Evolutionary conservation across 2,113 vertebrate species (phyloP), one percentile per base, ranked within the genome.

Genomic region (Petrocephalus zakoni): DNA sequence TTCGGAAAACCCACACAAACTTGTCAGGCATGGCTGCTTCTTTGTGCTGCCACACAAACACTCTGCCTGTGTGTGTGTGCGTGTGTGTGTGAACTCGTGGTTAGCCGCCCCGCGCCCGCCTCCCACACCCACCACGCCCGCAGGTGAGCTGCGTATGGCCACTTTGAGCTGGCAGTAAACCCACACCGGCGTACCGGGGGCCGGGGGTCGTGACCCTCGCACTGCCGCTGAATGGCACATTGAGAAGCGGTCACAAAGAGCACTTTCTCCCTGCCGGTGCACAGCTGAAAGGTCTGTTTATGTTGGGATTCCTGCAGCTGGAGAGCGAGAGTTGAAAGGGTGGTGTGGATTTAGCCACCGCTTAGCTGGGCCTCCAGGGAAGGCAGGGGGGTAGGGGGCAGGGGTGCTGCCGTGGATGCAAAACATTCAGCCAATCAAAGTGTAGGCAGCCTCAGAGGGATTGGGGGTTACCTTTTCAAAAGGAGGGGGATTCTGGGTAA

Each of bases 241-340:
- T 88, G 37, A 88, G 34, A 61, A 81, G 51, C 25, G 22, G 13
- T 42, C 88, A 88, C 88, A 88, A 88, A 83, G 88, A 53, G 51
- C 42, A 88, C 88, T 88, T 58, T 88, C 88, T 84, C 75, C 37
- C 15, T 46, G 25, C 37, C 72, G 9, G 72, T 75, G 21, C 51
- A 21, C 78, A 88, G 78, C 53, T 86, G 88, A 88, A 88, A 88
- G 88, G 53, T 56, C 34, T 58, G 78, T 88, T 84, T 61, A 88
- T 88, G 88, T 53, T 49, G 75, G 55, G 88, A 88, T 84, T 82
- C 75, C 53, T 78, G 53, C 88, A 88, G 88, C 78, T 84, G 88
- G 75, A 82, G 34, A 34, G 53, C 10, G 19, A 78, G 87, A 75
- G 87, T 81, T 53, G 78, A 56, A 61, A 88, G 53, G 88, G 52